These are phyloP conservation scores for Gryon sp. DNA, from an alignment of 1,140 invertebrate species.

Conservation along the genomic window DNA sequence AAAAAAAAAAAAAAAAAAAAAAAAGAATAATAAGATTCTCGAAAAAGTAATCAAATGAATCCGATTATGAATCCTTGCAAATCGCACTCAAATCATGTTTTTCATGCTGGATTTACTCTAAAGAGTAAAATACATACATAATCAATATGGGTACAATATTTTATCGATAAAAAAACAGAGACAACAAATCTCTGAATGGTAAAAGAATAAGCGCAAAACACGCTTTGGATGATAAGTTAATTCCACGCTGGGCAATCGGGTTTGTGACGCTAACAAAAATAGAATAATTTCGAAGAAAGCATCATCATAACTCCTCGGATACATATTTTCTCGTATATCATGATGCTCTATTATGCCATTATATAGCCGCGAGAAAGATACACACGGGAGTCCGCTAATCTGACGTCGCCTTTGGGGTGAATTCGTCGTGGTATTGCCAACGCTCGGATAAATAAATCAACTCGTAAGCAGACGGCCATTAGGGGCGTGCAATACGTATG, in stretches of 20 bases:
- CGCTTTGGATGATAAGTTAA: constrained; percentile 29
- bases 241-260: constrained; percentile 15
- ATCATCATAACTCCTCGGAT: constrained; percentile 57
- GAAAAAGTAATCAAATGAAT: no score
- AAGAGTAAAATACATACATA: constrained; percentile 2
- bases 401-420: constrained; percentile 63
- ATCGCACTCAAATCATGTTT: constrained; percentile 22
- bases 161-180: constrained; percentile 9
- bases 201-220: constrained; percentile 25
- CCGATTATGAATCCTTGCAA: no score
- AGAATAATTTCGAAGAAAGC: constrained; percentile 54
- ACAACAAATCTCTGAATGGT: constrained; percentile 31
- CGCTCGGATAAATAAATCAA: constrained; percentile 74
- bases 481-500: constrained; percentile 64
- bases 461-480: constrained; percentile 70
- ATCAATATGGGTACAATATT: constrained; percentile 5
- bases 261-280: constrained; percentile 32
- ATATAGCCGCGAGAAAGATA: constrained; percentile 68
- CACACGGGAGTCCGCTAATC: constrained; percentile 66
- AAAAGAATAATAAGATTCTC: no score
- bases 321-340: constrained; percentile 63
- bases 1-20: no score
- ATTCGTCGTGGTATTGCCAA: constrained; percentile 72
- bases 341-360: constrained; percentile 63
- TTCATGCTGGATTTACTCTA: constrained; percentile 31